Base-by-base conservation (phyloP, 2,113 vertebrate species). In the Abramis brama region DNA sequence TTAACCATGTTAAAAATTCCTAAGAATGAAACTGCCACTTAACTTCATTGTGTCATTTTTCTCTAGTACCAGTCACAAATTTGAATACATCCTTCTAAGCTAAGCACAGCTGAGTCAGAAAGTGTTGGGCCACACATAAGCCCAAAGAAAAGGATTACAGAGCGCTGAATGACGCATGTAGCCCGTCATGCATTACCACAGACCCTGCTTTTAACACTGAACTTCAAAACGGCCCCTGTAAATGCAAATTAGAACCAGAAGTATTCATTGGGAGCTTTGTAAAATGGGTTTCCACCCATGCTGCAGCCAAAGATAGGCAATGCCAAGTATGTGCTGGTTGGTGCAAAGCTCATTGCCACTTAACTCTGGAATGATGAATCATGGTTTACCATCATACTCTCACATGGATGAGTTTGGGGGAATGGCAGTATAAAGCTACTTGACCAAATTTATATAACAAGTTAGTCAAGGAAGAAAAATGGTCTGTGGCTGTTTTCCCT, bases 361-460 rank as follows among this genome's bases (percentile, higher is more conserved):
- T 12, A 50, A 27, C 59, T 62, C 23, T 27, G 23, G 12, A 79
- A 62, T 62, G 45, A 45, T 19, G 78, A 64, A 80, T 47, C 39
- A 43, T 2, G 33, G 57, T 25, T 25, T 60, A 17, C 36, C 78
- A 79, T 79, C 33, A 15, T 60, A 6, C 39, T 74, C 71, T 15
- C 23, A 25, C 23, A 15, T 25, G 43, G 43, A 74, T 36, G 30
- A 43, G 6, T 39, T 60, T 39, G 21, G 12, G 36, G 21, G 25
- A 43, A 25, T 25, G 12, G 1, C 33, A 43, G 33, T 43, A 25
- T 62, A 9, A 45, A 45, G 33, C 6, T 7, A 62, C 77, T n/a
- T n/a, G 33, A 79, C 33, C 57, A 60, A 43, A 79, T 43, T 43
- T 43, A 39, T 78, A 12, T n/a, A 78, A 57, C 50, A 74, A 71